These are phyloP conservation scores for Calameuta idolon DNA, from an alignment of 2,888 invertebrate genomes.

Conservation along the genomic window DNA sequence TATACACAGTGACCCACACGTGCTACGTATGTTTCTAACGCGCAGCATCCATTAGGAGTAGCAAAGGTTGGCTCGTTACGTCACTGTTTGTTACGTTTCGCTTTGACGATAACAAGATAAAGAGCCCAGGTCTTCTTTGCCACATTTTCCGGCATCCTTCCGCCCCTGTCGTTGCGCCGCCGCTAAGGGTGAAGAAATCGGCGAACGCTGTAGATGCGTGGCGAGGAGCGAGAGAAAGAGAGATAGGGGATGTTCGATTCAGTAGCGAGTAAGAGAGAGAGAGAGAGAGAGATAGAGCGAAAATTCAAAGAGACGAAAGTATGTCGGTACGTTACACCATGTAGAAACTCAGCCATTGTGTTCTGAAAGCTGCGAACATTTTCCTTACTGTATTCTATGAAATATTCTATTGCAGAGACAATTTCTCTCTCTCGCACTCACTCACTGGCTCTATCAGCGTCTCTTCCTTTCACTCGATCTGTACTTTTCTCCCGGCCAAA, in stretches of 20 bases:
- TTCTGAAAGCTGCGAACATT: too few species aligned
- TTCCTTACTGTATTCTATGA: conserved; percentile 12
- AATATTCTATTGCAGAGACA: conserved; percentile 1
- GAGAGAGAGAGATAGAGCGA: too few species aligned
- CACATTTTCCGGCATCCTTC: too few species aligned
- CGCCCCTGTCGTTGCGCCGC: too few species aligned
- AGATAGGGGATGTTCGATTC: too few species aligned
- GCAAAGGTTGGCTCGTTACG: conserved; percentile 45
- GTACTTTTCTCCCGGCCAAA: conserved; percentile 12
- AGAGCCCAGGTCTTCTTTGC: conserved; percentile 16
- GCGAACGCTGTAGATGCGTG: too few species aligned
- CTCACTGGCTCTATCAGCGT: conserved; percentile 6
- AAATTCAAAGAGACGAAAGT: too few species aligned
- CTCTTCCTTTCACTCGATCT: conserved; percentile 13
- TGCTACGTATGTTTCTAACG: background rate
- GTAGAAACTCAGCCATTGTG: too few species aligned
- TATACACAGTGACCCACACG: background rate
- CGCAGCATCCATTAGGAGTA: background rate
- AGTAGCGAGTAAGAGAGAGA: too few species aligned
- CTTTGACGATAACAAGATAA: conserved; percentile 47
- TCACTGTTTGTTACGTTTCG: conserved; percentile 39
- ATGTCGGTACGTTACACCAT: too few species aligned
- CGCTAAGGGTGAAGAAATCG: too few species aligned
- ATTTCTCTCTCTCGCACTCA: conserved; percentile 11
- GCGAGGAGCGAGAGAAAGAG: too few species aligned